Evolutionary conservation across 2,888 invertebrate genomes (phyloP), one percentile per base, ranked within the genome.

Genomic region (Galerucella pusilla): DNA sequence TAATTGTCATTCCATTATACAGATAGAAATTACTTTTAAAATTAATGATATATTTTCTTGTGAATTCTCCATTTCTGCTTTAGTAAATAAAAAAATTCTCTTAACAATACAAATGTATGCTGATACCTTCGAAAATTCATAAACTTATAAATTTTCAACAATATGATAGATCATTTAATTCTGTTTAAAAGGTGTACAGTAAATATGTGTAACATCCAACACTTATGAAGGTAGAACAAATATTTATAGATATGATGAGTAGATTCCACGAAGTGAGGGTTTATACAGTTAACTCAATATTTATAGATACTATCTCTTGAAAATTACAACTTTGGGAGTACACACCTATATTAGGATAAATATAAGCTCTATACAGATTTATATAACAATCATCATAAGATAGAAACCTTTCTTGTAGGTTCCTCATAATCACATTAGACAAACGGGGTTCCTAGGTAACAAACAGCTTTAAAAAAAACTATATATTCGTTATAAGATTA

Each of bases 321-420:
- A 65, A 65, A 65, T 65, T 65, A 16, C 35, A 64, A 14, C 64
- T 16, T 64, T 64, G 57, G 14, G 35, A 57, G 11, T 20, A 60
- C 25, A 60, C 25, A 60, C 12, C 6, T 28, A 61, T 3, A 61
- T 35, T 28, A 61, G 35, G 61, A 35, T 61, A 28, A 59, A 49
- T 49, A 72, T 66, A 69, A 74, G 74, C 57, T 74, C 74, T 67
- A 70, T 66, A 74, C 65, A 70, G 52, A 74, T 74, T 74, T 71
- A 52, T 70, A 65, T 72, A 77, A 77, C 75, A 77, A 72, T 77
- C 72, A 67, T 77, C 75, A 74, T 75, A 75, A 77, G 77, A 80
- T 74, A 73, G 73, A 71, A 77, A 73, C 73, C 61, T 64, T 72
- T 60, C 7, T 71, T 64, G 54, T 68, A 20, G 66, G 77, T 46